Evolutionary conservation across 1,140 invertebrate species (phyloP), one percentile per base, ranked within the genome.

Genomic region (Drosophila truncata): DNA sequence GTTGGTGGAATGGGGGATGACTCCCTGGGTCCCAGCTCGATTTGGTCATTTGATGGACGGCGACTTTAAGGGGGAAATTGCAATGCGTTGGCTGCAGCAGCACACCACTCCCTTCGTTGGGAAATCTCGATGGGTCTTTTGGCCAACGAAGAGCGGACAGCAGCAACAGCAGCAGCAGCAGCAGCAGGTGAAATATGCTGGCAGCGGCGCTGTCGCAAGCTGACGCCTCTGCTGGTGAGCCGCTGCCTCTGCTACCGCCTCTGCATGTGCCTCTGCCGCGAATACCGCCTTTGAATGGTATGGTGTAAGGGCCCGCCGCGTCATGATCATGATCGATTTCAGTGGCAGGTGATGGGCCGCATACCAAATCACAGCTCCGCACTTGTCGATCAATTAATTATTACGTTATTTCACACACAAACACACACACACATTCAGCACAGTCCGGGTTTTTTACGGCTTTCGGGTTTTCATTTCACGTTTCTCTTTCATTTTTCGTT

Each of bases 361-460:
- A 87, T 88, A 87, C 80, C 60, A 87, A 87, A 77, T 65, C 78
- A 77, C 64, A 84, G 85, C 84, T 84, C 80, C 72, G 84, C 84
- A 90, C 84, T 87, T 80, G 84, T 88, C 84, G 84, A 88, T 87
- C 84, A 87, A 87, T 87, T 87, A 87, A 87, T 87, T 87, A 90
- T 87, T 87, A 84, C 84, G 84, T 85, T 78, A 87, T 80, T 87
- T 80, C 72, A 82, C 59, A 42, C 63, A 61, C 66, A 49, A 35
- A 44, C 27, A 42, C 27, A 23, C 42, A 65, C 57, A 49, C 37
- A 49, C 39, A 46, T 4, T 16, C 31, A 46, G 49, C 60, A 47
- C 18, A 58, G 52, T 33, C 61, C 60, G 85, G 84, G 75, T 87
- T 87, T 87, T 84, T 80, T 67, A 52, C 78, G 52, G 73, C 62